A percentile compares a stretch with the other conserved stretches of the same genome.
These are phyloP conservation scores for Enchytraeus crypticus DNA, from an alignment of 2,888 invertebrate species.

Conservation along the genomic window DNA sequence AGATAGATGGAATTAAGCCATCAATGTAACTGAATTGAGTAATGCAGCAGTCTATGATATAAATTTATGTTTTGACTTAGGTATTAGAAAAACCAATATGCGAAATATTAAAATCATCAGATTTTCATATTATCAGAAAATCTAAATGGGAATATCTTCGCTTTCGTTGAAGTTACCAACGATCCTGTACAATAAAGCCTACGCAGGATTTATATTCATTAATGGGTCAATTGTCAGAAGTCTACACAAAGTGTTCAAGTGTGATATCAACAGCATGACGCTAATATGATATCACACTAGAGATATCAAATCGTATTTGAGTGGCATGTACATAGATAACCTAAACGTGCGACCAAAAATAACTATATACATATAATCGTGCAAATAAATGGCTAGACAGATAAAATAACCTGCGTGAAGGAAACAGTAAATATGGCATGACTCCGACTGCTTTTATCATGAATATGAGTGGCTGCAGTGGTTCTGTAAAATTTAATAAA, in stretches of 20 bases:
- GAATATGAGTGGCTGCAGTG: constrained; percentile 64
- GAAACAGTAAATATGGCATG: constrained; percentile 57
- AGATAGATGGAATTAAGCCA: no score
- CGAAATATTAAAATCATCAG: background rate
- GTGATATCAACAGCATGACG: background rate
- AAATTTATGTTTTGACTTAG: no score
- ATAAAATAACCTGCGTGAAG: constrained; percentile 44
- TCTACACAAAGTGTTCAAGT: background rate
- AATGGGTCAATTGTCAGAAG: no score
- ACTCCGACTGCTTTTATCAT: constrained; percentile 59
- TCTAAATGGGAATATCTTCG: background rate
- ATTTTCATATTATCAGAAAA: background rate
- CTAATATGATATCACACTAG: background rate
- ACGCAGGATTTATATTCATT: no score
- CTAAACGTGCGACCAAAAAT: no score
- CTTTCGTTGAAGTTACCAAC: background rate
- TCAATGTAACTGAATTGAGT: no score
- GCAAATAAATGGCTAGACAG: no score
- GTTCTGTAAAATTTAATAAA: constrained; percentile 48
- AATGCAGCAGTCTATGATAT: no score
- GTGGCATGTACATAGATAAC: no score
- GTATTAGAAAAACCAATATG: no score
- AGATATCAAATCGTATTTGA: background rate
- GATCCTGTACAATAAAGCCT: no score
- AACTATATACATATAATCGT: no score